These are phyloP conservation scores for Ylistrum balloti DNA, from an alignment of 1,140 invertebrate species.

Conservation along the genomic window DNA sequence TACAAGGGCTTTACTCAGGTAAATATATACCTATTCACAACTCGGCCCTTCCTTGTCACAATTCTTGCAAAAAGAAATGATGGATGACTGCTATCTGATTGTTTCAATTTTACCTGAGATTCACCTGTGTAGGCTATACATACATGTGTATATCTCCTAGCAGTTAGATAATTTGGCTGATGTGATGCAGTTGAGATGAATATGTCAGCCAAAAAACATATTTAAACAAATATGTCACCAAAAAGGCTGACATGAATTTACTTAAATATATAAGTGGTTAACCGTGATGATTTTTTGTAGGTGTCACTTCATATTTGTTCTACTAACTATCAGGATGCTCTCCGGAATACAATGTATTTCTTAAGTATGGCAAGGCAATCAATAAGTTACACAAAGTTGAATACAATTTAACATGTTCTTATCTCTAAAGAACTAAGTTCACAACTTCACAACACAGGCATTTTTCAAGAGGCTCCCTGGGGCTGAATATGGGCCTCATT, in stretches of 20 bases:
- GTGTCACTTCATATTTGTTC: too few species aligned
- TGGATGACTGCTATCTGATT: background rate
- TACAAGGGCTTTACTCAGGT: background rate
- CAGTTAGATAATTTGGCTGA: background rate
- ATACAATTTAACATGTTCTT: too few species aligned
- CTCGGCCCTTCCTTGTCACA: background rate
- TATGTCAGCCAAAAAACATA: background rate
- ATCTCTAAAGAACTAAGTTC: too few species aligned
- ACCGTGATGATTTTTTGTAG: too few species aligned
- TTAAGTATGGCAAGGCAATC: too few species aligned
- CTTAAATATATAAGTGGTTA: background rate
- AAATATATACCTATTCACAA: constrained; percentile 7
- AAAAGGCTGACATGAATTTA: background rate
- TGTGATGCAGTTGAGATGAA: background rate
- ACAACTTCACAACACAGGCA: too few species aligned
- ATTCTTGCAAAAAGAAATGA: background rate
- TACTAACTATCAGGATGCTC: too few species aligned
- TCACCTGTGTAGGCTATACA: background rate
- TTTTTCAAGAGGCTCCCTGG: too few species aligned
- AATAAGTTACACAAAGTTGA: too few species aligned
- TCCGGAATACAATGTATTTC: too few species aligned
- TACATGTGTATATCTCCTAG: background rate
- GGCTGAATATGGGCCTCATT: too few species aligned
- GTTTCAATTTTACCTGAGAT: constrained; percentile 35
- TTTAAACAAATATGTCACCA: background rate